Percentiles rank a stretch among this genome's conserved stretches.
These are phyloP conservation scores for Unio delphinus DNA, from an alignment of 2,888 invertebrate species.

Conservation along the genomic window DNA sequence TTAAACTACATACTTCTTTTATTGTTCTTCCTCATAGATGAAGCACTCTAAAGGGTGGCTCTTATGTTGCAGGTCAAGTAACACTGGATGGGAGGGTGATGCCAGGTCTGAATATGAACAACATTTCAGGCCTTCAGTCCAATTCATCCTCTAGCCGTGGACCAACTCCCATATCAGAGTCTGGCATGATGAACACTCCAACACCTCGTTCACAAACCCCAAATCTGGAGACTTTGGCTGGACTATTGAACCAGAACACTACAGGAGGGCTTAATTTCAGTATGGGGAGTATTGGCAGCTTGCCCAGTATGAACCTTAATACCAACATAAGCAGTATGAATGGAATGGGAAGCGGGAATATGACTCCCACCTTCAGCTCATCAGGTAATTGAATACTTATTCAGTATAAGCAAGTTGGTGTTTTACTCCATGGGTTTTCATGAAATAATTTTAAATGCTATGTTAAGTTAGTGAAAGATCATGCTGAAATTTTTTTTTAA, in stretches of 20 bases:
- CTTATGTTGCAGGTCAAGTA: constrained; percentile 53
- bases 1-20: no score
- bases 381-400: not conserved
- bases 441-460: no score
- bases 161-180: constrained; percentile 46
- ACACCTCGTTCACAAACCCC: constrained; percentile 46
- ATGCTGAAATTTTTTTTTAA: no score
- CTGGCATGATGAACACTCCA: constrained; percentile 13
- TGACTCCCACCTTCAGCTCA: constrained; percentile 32
- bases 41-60: no score
- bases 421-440: no score
- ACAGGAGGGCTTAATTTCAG: constrained; percentile 19
- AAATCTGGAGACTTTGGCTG: constrained; percentile 55
- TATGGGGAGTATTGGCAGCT: constrained; percentile 22
- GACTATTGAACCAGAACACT: constrained; percentile 44
- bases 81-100: constrained; percentile 66
- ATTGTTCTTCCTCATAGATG: no score
- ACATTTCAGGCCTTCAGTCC: constrained; percentile 32
- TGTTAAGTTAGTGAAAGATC: no score
- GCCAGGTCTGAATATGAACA: constrained; percentile 58
- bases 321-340: constrained; percentile 11
- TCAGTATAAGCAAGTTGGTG: no score
- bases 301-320: constrained; percentile 8
- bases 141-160: constrained; percentile 39
- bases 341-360: constrained; percentile 7